phyloP scores from a whole-genome alignment of 2,888 invertebrate genomes.

The Platynereis dumerilii region DNA sequence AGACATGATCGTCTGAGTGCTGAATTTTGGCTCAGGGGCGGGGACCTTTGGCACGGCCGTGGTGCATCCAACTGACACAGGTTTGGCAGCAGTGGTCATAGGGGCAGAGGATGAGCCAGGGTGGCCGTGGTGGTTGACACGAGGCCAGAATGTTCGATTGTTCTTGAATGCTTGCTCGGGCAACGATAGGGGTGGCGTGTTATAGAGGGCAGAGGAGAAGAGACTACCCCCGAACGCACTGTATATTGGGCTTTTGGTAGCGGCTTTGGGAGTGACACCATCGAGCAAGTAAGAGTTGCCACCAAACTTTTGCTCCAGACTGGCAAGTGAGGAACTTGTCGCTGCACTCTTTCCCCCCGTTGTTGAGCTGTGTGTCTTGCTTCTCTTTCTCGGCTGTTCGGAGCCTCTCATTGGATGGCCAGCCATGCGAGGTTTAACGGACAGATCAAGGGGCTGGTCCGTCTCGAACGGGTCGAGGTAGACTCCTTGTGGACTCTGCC shows the following conservation, averaged over 20 bases:
- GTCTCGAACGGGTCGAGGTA: slow-evolving; percentile 9
- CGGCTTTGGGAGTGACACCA: slow-evolving; percentile 12
- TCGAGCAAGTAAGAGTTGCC: slow-evolving; percentile 33
- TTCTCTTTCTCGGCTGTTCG: background rate
- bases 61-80: background rate
- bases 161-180: slow-evolving; percentile 8
- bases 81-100: background rate
- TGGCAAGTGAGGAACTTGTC: slow-evolving; percentile 30
- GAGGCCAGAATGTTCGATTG: slow-evolving; percentile 13
- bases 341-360: background rate
- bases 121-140: background rate
- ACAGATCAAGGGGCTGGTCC: slow-evolving; percentile 33
- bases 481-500: background rate
- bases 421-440: slow-evolving; percentile 24
- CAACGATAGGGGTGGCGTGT: slow-evolving; percentile 20
- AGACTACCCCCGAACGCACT: slow-evolving; percentile 31
- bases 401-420: no score
- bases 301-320: slow-evolving; percentile 37
- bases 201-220: slow-evolving; percentile 34
- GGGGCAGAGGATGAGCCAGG: slow-evolving; percentile 3
- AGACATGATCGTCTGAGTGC: background rate
- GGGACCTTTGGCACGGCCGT: background rate
- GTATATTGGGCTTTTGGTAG: slow-evolving; percentile 21
- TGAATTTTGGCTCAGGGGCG: background rate
- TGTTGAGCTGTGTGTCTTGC: background rate